Conservation (phyloP, 1,140 invertebrate genomes). For the Atta colombica region DNA sequence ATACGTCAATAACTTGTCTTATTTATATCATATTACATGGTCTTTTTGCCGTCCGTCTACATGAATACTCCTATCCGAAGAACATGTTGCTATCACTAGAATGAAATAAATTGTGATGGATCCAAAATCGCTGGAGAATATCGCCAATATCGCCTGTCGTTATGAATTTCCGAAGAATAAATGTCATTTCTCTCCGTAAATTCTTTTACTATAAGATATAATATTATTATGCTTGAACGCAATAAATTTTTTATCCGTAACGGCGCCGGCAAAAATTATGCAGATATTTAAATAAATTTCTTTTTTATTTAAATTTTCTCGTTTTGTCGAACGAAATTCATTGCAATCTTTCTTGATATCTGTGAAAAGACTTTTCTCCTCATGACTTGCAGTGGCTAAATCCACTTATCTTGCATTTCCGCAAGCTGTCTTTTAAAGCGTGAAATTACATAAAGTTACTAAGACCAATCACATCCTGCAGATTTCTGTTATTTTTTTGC, state of each 20-base stretch:
- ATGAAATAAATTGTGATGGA: conserved; percentile 42
- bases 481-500: conserved; percentile 44
- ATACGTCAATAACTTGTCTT: conserved; percentile 2
- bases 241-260: not conserved
- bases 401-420: conserved; percentile 49
- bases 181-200: not conserved
- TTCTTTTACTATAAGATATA: not conserved
- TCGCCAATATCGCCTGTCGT: not conserved
- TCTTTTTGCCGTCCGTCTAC: conserved; percentile 31
- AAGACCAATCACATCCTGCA: conserved; percentile 41
- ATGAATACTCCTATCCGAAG: not conserved
- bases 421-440: conserved; percentile 42
- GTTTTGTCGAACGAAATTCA: conserved; percentile 10
- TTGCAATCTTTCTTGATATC: conserved; percentile 31
- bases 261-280: not conserved
- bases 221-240: not conserved
- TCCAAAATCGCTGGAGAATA: conserved; percentile 40
- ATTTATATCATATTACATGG: conserved; percentile 5
- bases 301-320: not conserved
- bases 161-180: not conserved
- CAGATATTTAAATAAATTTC: not conserved
- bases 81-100: conserved; percentile 10
- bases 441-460: conserved; percentile 55
- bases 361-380: conserved; percentile 51
- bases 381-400: conserved; percentile 9